Evolutionary conservation across 2,113 vertebrate genomes (phyloP).

Genomic region (Peromyscus californicus): DNA sequence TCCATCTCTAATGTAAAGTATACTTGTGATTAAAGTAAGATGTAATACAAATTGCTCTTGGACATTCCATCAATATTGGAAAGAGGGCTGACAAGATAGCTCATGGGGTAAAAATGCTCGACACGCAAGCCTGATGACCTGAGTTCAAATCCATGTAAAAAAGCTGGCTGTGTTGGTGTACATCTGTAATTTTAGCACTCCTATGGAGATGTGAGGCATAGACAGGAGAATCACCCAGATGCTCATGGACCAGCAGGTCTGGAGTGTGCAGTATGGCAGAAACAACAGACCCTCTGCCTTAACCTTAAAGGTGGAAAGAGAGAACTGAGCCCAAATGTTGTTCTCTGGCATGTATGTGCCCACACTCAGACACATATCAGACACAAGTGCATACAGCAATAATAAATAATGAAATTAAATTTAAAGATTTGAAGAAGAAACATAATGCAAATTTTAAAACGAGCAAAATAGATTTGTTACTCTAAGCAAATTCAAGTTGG

Average conservation of each 20-base stretch:
- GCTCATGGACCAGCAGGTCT: not conserved
- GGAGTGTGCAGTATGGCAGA: not conserved
- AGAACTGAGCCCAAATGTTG: not conserved
- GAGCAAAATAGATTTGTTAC: slow-evolving; percentile 31
- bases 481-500: slow-evolving; percentile 55
- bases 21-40: not conserved
- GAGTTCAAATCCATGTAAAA: not conserved
- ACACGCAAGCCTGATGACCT: not conserved
- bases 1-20: not conserved
- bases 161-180: not conserved
- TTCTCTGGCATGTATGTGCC: not conserved
- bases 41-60: not conserved
- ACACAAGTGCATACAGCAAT: not conserved
- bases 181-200: not conserved
- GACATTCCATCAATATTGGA: not conserved
- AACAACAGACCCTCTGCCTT: not conserved
- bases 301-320: not conserved
- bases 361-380: not conserved
- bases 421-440: not conserved
- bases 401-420: not conserved
- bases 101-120: not conserved
- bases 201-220: not conserved
- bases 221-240: not conserved
- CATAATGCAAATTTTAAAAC: slow-evolving; percentile 54
- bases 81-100: not conserved